Percentiles rank a stretch among this genome's conserved stretches.
Evolutionary conservation across 2,113 vertebrate species (phyloP).

Genomic region (Nymphicus hollandicus): DNA sequence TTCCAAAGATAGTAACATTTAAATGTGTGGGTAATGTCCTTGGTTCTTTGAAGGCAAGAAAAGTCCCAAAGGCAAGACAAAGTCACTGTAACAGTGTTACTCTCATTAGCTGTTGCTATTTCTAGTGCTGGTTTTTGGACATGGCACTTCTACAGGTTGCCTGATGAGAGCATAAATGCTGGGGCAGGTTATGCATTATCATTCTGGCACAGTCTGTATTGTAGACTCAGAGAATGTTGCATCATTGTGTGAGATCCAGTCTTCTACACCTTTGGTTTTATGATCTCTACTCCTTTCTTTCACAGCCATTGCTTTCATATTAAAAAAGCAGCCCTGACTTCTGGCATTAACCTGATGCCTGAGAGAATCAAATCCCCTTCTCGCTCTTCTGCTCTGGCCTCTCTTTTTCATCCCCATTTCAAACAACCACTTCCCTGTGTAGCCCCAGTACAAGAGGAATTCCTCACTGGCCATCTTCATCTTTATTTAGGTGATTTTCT

Average conservation of each 20-base stretch:
- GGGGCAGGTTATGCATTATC: neutral
- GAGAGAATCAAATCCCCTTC: neutral
- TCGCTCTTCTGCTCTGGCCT: neutral
- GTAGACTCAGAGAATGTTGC: neutral
- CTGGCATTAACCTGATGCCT: neutral
- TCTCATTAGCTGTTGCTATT: neutral
- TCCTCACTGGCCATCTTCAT: neutral
- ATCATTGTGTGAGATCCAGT: neutral
- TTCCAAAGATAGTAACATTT: neutral
- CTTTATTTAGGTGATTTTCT: neutral
- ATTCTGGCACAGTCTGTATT: neutral
- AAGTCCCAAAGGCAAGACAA: neutral
- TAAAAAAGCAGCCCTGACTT: neutral
- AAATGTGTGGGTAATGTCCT: neutral
- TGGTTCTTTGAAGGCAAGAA: neutral
- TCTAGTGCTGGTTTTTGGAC: neutral
- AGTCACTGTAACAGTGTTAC: neutral
- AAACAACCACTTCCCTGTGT: neutral
- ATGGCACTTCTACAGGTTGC: neutral
- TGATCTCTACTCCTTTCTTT: neutral
- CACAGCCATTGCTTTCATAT: neutral
- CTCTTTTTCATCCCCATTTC: neutral
- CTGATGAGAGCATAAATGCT: neutral
- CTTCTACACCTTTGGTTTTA: neutral
- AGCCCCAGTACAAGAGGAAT: neutral